These are phyloP conservation scores for Formica selysi DNA, from an alignment of 1,140 invertebrate genomes.

Conservation along the genomic window DNA sequence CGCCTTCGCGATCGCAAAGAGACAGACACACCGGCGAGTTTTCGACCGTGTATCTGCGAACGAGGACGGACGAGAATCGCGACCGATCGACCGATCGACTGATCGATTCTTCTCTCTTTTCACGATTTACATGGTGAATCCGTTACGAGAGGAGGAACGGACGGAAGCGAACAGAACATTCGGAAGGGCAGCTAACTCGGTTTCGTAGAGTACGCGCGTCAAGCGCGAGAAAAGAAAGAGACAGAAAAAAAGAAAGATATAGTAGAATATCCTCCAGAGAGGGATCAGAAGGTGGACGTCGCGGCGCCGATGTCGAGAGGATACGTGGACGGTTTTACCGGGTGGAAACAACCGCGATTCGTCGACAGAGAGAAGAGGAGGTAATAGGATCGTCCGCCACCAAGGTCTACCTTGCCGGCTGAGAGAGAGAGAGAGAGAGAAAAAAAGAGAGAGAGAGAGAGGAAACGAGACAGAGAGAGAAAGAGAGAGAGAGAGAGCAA, in stretches of 20 bases:
- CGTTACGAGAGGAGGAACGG: background rate
- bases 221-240: background rate
- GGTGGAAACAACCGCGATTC: slow-evolving; percentile 29
- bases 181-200: background rate
- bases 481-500: slow-evolving; percentile 11
- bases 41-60: slow-evolving; percentile 48
- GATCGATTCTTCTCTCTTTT: background rate
- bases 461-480: background rate
- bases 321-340: slow-evolving; percentile 29
- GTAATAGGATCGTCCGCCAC: slow-evolving; percentile 52
- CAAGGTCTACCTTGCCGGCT: slow-evolving; percentile 64
- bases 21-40: slow-evolving; percentile 59
- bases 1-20: slow-evolving; percentile 48
- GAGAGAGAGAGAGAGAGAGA: slow-evolving; percentile 42
- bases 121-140: background rate
- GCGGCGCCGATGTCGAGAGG: slow-evolving; percentile 16
- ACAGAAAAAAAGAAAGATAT: background rate
- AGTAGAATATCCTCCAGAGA: background rate
- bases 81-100: slow-evolving; percentile 22
- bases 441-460: background rate
- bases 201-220: slow-evolving; percentile 12
- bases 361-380: slow-evolving; percentile 38
- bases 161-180: background rate
- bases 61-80: slow-evolving; percentile 29
- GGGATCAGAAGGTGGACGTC: background rate